phyloP scores from a whole-genome alignment of 2,113 vertebrate species.

The Tragulus kanchil region DNA sequence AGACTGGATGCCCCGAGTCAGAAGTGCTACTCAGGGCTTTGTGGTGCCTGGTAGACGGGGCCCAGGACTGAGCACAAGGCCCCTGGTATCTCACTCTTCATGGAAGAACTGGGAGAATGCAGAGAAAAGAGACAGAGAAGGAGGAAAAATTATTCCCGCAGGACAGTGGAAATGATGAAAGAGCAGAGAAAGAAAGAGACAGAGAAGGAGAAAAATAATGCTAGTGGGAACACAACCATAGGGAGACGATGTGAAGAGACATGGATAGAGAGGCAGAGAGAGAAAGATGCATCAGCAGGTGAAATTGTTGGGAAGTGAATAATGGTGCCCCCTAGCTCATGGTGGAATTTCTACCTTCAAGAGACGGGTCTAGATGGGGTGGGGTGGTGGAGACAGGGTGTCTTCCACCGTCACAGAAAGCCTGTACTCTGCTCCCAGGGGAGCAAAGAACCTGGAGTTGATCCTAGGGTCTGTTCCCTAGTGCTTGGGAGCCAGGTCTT shows the following conservation, averaged over 20 bases:
- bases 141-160: too few relatives aligned
- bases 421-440: neutral
- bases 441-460: neutral
- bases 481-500: neutral
- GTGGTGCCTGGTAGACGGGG: neutral
- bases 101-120: too few relatives aligned
- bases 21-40: neutral
- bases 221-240: neutral
- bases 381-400: neutral
- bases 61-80: neutral
- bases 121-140: too few relatives aligned
- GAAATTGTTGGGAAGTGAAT: constrained; percentile 85
- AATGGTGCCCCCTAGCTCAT: constrained; percentile 85
- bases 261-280: constrained; percentile 82
- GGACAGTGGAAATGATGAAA: neutral
- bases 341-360: constrained; percentile 86
- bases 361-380: neutral
- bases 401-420: neutral
- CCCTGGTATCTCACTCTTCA: constrained; percentile 18
- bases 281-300: neutral
- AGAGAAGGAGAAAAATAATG: neutral
- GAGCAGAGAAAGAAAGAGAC: neutral
- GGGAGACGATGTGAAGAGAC: neutral
- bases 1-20: neutral
- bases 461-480: neutral